These are phyloP conservation scores for Spizella passerina DNA, from an alignment of 2,797 vertebrate species.

Conservation along the genomic window DNA sequence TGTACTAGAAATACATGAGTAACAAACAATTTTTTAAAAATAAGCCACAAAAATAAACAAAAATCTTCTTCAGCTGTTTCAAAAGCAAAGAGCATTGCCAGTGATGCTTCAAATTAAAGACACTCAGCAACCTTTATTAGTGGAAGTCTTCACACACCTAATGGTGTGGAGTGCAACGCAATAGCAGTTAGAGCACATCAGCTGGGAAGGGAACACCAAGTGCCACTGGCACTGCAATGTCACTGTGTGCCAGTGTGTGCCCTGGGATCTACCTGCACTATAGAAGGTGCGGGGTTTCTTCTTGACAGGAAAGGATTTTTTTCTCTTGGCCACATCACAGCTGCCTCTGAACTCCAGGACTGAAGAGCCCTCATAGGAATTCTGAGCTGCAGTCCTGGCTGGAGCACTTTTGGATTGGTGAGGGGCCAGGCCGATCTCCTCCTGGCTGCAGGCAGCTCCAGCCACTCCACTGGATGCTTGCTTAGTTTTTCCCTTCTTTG, in stretches of 20 bases:
- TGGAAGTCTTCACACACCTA: not conserved
- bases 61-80: not conserved
- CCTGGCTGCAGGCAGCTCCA: not conserved
- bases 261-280: conserved; percentile 79
- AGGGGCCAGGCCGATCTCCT: not conserved
- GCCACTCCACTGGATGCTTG: not conserved
- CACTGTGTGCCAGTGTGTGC: not conserved
- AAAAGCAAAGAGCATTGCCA: not conserved
- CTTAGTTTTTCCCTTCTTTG: not conserved
- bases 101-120: not conserved
- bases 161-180: not conserved
- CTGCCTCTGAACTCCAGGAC: not conserved
- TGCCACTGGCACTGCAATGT: accelerated
- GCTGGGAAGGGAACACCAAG: not conserved
- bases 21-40: not conserved
- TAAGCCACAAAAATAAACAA: not conserved
- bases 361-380: not conserved
- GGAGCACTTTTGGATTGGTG: not conserved
- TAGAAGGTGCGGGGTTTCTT: conserved; percentile 94
- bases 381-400: not conserved
- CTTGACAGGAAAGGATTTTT: conserved; percentile 65
- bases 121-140: not conserved
- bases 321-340: not conserved
- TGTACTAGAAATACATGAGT: not conserved
- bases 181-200: not conserved